Evolutionary conservation across 2,113 vertebrate genomes (phyloP).

Genomic region (Accipiter cooperii): DNA sequence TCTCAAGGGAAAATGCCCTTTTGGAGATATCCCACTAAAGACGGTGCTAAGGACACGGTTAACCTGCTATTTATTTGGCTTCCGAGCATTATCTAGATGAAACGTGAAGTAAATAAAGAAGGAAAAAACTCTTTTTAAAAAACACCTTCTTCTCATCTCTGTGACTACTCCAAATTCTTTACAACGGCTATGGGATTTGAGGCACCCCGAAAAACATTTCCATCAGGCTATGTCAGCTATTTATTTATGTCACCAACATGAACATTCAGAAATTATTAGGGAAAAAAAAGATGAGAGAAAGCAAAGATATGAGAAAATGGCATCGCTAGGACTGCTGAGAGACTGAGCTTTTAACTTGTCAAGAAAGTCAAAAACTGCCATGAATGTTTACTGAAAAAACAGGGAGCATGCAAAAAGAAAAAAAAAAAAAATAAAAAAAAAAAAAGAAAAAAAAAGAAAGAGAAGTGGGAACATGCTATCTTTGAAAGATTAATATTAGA

Average conservation of each 20-base stretch:
- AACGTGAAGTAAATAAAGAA: background rate
- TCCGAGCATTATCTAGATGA: background rate
- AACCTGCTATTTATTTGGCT: background rate
- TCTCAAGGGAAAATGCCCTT: background rate
- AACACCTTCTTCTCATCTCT: background rate
- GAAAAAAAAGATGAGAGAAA: background rate
- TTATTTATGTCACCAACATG: constrained; percentile 15
- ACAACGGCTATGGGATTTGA: background rate
- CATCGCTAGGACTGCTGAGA: background rate
- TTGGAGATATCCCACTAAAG: background rate
- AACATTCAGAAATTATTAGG: background rate
- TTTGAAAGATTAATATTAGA: background rate
- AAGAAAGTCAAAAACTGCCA: constrained; percentile 14
- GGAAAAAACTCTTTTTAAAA: background rate
- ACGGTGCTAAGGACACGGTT: background rate
- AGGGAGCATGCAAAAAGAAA: background rate
- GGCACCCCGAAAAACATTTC: background rate
- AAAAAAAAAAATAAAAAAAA: background rate
- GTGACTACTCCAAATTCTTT: background rate
- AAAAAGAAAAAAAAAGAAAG: fast-evolving
- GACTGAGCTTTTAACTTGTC: constrained; percentile 45
- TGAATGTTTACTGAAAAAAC: constrained; percentile 14
- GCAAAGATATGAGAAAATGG: constrained; percentile 12
- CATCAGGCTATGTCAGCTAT: constrained; percentile 10
- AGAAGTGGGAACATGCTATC: background rate